Conservation (phyloP, 2,797 vertebrate species). For the Xerus rutilus region DNA sequence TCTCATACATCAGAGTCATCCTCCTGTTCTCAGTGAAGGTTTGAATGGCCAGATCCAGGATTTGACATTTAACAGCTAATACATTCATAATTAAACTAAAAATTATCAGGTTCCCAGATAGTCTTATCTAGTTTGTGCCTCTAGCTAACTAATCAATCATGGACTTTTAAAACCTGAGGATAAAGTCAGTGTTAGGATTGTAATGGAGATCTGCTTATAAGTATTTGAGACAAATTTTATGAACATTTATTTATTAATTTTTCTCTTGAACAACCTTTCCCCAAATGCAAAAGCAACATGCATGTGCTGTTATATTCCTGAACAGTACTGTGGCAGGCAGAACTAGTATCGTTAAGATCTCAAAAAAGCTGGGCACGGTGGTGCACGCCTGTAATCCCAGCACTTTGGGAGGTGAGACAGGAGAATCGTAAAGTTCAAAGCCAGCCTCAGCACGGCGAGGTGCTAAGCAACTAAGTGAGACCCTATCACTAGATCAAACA, state of each 20-base stretch:
- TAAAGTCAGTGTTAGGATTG: background rate
- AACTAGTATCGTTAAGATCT: background rate
- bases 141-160: background rate
- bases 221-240: conserved; percentile 4
- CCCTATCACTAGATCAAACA: too few relatives aligned
- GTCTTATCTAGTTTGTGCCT: background rate
- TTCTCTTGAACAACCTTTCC: background rate
- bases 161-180: conserved; percentile 24
- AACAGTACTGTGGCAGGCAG: background rate
- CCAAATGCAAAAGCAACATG: background rate
- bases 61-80: background rate
- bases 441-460: too few relatives aligned
- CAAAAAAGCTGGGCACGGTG: background rate
- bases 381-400: too few relatives aligned
- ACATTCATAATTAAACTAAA: conserved; percentile 15
- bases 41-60: background rate
- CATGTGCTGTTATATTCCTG: background rate
- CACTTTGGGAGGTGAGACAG: too few relatives aligned
- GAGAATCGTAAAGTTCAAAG: too few relatives aligned
- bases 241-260: background rate
- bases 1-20: background rate
- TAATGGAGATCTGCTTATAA: background rate
- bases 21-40: background rate
- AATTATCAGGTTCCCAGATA: background rate
- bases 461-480: too few relatives aligned